These are phyloP conservation scores for Myocastor coypus DNA, from an alignment of 2,113 vertebrate genomes.

Conservation along the genomic window DNA sequence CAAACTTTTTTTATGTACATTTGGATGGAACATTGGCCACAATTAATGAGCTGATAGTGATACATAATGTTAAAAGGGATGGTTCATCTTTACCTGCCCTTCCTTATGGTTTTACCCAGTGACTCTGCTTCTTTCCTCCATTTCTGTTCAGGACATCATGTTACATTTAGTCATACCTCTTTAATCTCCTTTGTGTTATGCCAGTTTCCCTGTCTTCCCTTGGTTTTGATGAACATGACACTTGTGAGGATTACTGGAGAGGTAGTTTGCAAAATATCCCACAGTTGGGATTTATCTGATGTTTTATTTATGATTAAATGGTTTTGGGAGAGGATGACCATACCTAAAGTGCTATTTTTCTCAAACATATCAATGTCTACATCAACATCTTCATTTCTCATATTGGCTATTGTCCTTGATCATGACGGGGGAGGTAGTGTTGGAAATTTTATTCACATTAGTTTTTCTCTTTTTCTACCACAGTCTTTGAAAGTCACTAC, in stretches of 20 bases:
- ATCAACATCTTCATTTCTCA: background rate
- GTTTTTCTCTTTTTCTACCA: background rate
- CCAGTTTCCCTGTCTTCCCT: background rate
- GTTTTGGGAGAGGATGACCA: background rate
- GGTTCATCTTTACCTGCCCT: background rate
- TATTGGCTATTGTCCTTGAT: background rate
- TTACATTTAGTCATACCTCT: background rate
- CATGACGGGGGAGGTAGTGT: background rate
- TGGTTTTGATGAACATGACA: background rate
- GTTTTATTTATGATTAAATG: background rate
- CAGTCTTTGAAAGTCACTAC: background rate
- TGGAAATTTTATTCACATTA: background rate
- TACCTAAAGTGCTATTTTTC: background rate
- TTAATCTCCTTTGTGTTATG: background rate
- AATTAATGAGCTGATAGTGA: background rate
- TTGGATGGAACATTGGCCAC: background rate
- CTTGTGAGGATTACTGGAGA: background rate
- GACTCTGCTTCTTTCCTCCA: background rate
- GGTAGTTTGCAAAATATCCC: background rate
- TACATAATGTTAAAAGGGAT: background rate
- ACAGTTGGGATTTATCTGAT: background rate
- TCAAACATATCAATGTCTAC: background rate
- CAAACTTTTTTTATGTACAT: background rate
- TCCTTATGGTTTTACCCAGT: no score
- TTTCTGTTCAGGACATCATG: rapidly evolving